phyloP scores from a whole-genome alignment of 2,888 invertebrate species.

The Ametastegia equiseti region DNA sequence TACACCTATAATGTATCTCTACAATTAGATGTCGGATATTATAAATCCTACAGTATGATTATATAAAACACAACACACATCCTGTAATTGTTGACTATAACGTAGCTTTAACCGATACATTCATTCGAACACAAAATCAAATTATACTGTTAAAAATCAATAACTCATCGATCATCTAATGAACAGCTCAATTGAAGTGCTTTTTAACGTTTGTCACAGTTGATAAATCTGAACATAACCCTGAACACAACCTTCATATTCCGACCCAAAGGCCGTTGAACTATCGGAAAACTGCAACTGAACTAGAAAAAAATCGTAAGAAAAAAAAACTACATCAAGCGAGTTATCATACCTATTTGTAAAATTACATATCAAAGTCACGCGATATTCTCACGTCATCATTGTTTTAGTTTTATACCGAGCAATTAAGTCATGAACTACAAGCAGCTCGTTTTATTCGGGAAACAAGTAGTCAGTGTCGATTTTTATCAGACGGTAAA shows the following conservation, averaged over 20 bases:
- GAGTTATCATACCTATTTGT: too few species aligned
- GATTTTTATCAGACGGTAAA: neutral
- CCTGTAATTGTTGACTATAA: neutral
- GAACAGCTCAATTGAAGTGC: neutral
- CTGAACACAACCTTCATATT: neutral
- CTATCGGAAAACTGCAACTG: too few species aligned
- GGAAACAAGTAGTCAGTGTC: neutral
- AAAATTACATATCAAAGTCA: neutral
- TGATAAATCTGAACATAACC: neutral
- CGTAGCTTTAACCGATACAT: neutral
- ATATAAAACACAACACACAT: neutral
- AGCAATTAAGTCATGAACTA: neutral
- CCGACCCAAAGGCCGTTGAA: neutral
- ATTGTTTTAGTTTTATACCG: neutral
- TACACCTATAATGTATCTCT: neutral
- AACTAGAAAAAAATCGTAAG: too few species aligned
- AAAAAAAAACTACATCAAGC: too few species aligned
- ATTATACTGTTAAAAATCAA: neutral
- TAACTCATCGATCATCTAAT: neutral
- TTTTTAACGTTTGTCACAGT: neutral
- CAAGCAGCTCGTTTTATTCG: neutral
- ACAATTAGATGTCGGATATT: neutral
- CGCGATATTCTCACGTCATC: neutral
- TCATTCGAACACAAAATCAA: neutral
- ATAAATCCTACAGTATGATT: neutral